These are phyloP conservation scores for Mactromeris polynyma DNA, from an alignment of 2,888 invertebrate genomes.

Conservation along the genomic window DNA sequence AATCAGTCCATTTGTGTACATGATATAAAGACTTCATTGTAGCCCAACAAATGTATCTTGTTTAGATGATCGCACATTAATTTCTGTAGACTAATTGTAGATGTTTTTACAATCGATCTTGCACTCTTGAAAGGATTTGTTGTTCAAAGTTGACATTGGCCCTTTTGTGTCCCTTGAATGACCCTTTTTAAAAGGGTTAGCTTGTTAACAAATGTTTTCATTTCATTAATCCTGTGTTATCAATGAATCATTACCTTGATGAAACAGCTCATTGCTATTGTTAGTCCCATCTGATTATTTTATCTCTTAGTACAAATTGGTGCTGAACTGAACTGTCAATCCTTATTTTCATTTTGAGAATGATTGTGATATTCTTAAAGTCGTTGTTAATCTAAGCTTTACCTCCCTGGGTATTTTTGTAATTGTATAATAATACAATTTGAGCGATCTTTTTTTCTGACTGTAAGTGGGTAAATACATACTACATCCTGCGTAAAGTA, in stretches of 20 bases:
- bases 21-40: not conserved
- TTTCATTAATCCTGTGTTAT: not conserved
- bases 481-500: not conserved
- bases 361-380: too few species aligned
- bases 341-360: too few species aligned
- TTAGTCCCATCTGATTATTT: too few species aligned
- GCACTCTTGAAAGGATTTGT: not conserved
- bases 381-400: too few species aligned
- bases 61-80: not conserved
- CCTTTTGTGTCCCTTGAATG: constrained; percentile 13
- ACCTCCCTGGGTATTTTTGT: too few species aligned
- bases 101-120: constrained; percentile 47
- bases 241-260: not conserved
- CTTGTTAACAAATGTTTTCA: not conserved
- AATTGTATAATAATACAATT: too few species aligned
- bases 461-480: too few species aligned
- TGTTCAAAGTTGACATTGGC: not conserved
- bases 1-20: not conserved
- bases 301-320: too few species aligned
- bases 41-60: not conserved
- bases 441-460: too few species aligned
- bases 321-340: too few species aligned
- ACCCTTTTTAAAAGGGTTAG: not conserved
- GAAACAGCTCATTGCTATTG: too few species aligned
- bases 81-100: not conserved